These are phyloP conservation scores for Physeter macrocephalus DNA, from an alignment of 2,113 vertebrate species.

Conservation along the genomic window DNA sequence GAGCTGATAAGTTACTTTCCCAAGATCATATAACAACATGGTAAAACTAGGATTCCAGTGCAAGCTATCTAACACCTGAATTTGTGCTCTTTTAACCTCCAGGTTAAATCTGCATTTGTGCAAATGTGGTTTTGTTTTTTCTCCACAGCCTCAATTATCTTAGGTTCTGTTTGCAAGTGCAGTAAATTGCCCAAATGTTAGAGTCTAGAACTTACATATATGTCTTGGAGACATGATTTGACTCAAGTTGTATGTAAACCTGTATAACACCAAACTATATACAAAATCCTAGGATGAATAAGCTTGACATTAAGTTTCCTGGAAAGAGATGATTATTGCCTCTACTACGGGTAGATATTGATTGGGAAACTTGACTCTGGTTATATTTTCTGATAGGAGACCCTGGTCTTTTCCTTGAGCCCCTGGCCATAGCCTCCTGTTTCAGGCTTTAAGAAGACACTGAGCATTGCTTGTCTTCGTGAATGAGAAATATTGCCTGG, in stretches of 20 bases:
- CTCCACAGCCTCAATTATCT: background rate
- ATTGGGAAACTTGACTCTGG: background rate
- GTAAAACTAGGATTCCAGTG: background rate
- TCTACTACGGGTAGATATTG: background rate
- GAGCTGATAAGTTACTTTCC: background rate
- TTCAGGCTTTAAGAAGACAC: background rate
- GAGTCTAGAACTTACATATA: background rate
- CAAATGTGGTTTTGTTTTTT: background rate
- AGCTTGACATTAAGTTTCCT: background rate
- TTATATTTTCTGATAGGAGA: background rate
- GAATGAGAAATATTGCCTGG: conserved; percentile 68
- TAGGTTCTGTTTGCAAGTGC: background rate
- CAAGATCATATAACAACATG: background rate
- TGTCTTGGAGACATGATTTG: background rate
- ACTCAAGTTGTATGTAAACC: background rate
- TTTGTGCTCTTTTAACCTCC: background rate
- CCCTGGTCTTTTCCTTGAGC: background rate
- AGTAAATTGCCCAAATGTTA: background rate
- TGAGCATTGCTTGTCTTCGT: background rate
- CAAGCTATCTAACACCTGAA: background rate
- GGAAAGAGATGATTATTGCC: background rate
- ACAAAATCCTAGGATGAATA: background rate
- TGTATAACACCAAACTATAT: background rate
- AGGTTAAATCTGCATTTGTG: background rate
- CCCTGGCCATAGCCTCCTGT: background rate